Evolutionary conservation across 2,888 invertebrate genomes (phyloP).

Genomic region (Acanthosoma haemorrhoidale): DNA sequence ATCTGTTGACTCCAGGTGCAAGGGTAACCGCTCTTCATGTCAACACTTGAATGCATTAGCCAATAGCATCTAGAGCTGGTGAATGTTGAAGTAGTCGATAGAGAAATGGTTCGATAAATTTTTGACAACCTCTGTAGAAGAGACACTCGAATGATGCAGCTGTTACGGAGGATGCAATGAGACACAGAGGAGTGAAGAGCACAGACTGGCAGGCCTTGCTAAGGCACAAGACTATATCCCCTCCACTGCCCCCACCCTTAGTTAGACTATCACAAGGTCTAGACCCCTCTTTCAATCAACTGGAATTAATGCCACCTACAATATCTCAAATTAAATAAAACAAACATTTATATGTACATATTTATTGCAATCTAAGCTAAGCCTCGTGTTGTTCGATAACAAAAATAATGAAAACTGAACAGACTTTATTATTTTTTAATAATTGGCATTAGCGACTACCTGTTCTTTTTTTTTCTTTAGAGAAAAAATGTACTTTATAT

Average conservation of each 20-base stretch:
- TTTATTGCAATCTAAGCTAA: background rate
- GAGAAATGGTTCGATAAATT: background rate
- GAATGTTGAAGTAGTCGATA: background rate
- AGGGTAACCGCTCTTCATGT: constrained; percentile 73
- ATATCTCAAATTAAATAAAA: background rate
- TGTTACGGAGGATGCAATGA: too few species aligned
- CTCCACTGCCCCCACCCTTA: background rate
- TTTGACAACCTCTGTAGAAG: background rate
- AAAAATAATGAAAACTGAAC: too few species aligned
- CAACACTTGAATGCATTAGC: constrained; percentile 47
- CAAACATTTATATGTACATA: background rate
- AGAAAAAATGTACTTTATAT: too few species aligned
- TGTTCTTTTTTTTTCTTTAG: too few species aligned
- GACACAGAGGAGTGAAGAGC: background rate
- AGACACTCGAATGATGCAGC: background rate
- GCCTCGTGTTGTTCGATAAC: too few species aligned
- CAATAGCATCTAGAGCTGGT: constrained; percentile 43
- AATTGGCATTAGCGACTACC: too few species aligned
- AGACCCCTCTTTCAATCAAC: background rate
- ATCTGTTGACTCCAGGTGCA: constrained; percentile 91
- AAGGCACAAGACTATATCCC: background rate
- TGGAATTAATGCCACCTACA: background rate
- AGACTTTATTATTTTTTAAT: too few species aligned
- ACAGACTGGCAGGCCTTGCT: background rate
- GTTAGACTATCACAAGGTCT: constrained; percentile 6